Conservation (phyloP, 1,140 invertebrate genomes). For the Eurosta solidaginis region DNA sequence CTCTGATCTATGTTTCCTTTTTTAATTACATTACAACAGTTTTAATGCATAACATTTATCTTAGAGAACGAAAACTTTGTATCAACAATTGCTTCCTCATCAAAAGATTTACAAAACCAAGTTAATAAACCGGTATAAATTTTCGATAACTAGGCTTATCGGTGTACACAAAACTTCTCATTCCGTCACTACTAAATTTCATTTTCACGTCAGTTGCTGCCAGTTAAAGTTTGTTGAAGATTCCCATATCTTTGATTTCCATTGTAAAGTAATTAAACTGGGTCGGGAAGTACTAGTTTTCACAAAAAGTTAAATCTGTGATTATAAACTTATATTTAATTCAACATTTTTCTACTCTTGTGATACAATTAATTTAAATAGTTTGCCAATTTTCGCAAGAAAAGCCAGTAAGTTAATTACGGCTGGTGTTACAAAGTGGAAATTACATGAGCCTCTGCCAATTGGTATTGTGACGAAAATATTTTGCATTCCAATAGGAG, state of each 20-base stretch:
- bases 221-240: neutral
- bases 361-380: too few relatives aligned
- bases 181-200: neutral
- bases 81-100: neutral
- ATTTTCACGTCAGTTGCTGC: neutral
- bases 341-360: too few relatives aligned
- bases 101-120: neutral
- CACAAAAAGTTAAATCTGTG: neutral
- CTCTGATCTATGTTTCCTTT: too few relatives aligned
- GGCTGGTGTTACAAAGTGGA: neutral
- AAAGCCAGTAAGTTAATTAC: too few relatives aligned
- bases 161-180: neutral
- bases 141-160: neutral
- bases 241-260: too few relatives aligned
- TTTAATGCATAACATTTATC: too few relatives aligned
- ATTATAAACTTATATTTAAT: neutral
- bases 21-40: too few relatives aligned
- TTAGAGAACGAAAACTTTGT: too few relatives aligned
- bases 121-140: neutral
- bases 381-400: too few relatives aligned
- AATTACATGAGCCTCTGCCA: neutral
- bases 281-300: neutral
- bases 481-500: neutral
- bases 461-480: neutral
- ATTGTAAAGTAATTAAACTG: neutral